These are phyloP conservation scores for Yponomeuta cagnagella DNA, from an alignment of 2,888 invertebrate species.

Conservation along the genomic window DNA sequence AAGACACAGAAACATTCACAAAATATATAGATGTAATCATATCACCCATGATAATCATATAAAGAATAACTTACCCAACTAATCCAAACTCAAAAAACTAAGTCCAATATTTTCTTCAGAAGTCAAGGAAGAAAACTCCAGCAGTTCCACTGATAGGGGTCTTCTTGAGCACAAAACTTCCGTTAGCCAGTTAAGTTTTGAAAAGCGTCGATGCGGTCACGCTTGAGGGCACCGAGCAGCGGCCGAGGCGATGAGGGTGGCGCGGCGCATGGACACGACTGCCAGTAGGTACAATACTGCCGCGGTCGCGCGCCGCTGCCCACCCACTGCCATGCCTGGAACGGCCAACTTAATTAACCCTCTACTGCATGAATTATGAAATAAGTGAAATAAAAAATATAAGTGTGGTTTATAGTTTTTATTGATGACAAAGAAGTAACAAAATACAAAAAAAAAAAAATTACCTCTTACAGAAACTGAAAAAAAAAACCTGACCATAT, in stretches of 20 bases:
- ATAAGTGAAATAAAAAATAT: too few relatives aligned
- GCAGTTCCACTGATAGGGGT: not conserved
- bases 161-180: not conserved
- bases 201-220: not conserved
- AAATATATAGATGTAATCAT: too few relatives aligned
- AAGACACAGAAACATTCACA: too few relatives aligned
- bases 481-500: too few relatives aligned
- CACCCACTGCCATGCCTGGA: not conserved
- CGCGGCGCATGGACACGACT: not conserved
- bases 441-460: too few relatives aligned
- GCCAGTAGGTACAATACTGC: not conserved
- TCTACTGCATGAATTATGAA: too few relatives aligned
- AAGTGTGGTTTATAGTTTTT: too few relatives aligned
- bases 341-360: not conserved
- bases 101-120: not conserved
- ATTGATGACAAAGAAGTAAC: too few relatives aligned
- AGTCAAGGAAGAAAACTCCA: conserved; percentile 1
- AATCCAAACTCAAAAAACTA: not conserved
- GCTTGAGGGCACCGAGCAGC: not conserved
- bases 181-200: not conserved
- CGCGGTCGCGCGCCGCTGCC: conserved; percentile 19
- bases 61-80: not conserved
- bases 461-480: too few relatives aligned
- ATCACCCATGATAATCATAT: too few relatives aligned
- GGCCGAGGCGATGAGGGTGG: not conserved